Evolutionary conservation across 2,797 vertebrate species (phyloP).

Genomic region (Anguilla pacifica): DNA sequence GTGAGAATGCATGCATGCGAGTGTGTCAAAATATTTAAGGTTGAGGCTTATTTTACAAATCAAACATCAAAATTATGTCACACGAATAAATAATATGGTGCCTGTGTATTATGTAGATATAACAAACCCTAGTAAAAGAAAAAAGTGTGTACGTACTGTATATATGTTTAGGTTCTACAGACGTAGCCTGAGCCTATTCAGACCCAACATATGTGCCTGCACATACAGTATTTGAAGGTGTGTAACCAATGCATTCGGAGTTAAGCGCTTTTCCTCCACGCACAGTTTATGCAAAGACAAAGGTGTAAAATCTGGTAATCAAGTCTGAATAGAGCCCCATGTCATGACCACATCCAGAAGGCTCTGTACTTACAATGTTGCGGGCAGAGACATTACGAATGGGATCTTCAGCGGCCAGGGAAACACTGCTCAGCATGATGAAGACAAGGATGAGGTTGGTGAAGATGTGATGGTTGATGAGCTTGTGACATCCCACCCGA

Average conservation of each 20-base stretch:
- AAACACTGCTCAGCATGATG: slow-evolving; percentile 98
- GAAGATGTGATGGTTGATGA: slow-evolving; percentile 97
- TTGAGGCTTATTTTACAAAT: background rate
- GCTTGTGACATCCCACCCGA: slow-evolving; percentile 90
- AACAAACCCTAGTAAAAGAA: background rate
- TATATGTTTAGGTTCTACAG: background rate
- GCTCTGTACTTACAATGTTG: slow-evolving; percentile 82
- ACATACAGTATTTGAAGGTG: too few relatives aligned
- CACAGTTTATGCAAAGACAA: background rate
- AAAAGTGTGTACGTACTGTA: background rate
- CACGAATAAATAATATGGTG: background rate
- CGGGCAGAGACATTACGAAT: slow-evolving; percentile 93
- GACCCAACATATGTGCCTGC: too few relatives aligned
- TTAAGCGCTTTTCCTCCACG: background rate
- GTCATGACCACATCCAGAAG: background rate
- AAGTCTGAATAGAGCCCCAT: background rate
- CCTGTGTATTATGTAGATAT: background rate
- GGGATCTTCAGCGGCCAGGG: slow-evolving; percentile 94
- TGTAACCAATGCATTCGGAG: background rate
- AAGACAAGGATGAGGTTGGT: slow-evolving; percentile 98
- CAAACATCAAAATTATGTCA: background rate
- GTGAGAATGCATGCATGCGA: background rate
- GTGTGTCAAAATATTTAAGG: background rate
- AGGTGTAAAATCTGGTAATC: background rate
- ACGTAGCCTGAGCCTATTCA: too few relatives aligned